Evolutionary conservation across 2,888 invertebrate genomes (phyloP).

Genomic region (Argyresthia goedartella): DNA sequence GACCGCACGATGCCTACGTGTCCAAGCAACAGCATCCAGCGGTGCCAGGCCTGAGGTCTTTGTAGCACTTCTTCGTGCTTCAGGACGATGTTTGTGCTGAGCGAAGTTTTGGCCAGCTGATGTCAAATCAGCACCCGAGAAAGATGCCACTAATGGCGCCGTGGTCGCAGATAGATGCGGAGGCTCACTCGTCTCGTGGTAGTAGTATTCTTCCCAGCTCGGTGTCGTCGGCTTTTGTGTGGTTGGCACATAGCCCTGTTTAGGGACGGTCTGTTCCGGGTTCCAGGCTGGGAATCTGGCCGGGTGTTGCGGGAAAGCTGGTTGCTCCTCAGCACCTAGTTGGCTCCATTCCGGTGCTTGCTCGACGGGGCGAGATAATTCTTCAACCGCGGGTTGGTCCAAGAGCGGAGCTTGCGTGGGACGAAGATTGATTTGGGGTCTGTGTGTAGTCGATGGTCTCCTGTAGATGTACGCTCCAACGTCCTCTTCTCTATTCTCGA

Average conservation of each 20-base stretch:
- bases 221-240: background rate
- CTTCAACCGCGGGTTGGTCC: no score
- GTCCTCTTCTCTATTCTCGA: conserved; percentile 30
- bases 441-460: background rate
- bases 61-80: no score
- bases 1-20: background rate
- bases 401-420: no score
- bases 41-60: background rate
- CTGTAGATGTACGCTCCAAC: conserved; percentile 26
- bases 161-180: background rate
- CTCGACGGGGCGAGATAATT: background rate
- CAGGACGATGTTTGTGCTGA: no score
- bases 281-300: background rate
- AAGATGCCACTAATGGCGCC: background rate
- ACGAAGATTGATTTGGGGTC: background rate
- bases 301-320: background rate
- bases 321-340: background rate
- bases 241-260: background rate
- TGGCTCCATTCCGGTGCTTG: background rate
- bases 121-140: no score
- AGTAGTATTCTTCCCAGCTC: background rate
- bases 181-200: background rate
- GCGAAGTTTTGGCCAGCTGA: no score
- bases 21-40: no score
- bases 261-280: background rate